Percentiles rank a stretch among this genome's conserved stretches.
Conservation (phyloP, 2,797 vertebrate genomes). For the Rhyacichthys aspro region DNA sequence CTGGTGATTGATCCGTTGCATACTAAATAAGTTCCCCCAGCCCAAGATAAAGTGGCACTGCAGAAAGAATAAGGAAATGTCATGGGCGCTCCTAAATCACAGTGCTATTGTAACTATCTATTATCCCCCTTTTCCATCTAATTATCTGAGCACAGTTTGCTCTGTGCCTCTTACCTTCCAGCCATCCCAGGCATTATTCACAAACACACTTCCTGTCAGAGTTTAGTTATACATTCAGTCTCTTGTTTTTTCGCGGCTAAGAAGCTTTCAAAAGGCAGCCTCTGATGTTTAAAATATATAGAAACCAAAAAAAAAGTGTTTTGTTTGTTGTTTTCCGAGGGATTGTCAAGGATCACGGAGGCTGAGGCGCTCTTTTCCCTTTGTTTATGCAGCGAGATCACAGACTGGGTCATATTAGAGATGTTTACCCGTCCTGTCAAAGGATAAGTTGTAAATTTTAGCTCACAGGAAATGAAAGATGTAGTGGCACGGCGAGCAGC, state of each 20-base stretch:
- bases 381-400: constrained; percentile 63
- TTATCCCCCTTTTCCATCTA: constrained; percentile 54
- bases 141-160: constrained; percentile 47
- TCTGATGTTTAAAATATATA: constrained; percentile 35
- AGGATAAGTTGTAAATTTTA: constrained; percentile 75
- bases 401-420: constrained; percentile 67
- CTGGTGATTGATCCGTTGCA: constrained; percentile 73
- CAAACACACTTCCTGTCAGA: constrained; percentile 35
- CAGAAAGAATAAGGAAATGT: constrained; percentile 60
- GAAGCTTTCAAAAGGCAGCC: constrained; percentile 34
- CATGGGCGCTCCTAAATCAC: constrained; percentile 55
- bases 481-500: constrained; percentile 64
- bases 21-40: constrained; percentile 66
- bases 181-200: constrained; percentile 40
- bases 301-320: constrained; percentile 34
- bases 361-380: constrained; percentile 51
- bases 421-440: constrained; percentile 75
- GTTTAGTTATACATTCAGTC: constrained; percentile 9
- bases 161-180: constrained; percentile 48
- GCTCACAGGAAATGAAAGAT: constrained; percentile 73
- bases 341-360: constrained; percentile 50
- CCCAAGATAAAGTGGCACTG: constrained; percentile 58
- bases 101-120: constrained; percentile 47
- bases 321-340: constrained; percentile 62
- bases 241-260: constrained; percentile 9